Evolutionary conservation across 2,113 vertebrate species (phyloP).

Genomic region (Lepus europaeus): DNA sequence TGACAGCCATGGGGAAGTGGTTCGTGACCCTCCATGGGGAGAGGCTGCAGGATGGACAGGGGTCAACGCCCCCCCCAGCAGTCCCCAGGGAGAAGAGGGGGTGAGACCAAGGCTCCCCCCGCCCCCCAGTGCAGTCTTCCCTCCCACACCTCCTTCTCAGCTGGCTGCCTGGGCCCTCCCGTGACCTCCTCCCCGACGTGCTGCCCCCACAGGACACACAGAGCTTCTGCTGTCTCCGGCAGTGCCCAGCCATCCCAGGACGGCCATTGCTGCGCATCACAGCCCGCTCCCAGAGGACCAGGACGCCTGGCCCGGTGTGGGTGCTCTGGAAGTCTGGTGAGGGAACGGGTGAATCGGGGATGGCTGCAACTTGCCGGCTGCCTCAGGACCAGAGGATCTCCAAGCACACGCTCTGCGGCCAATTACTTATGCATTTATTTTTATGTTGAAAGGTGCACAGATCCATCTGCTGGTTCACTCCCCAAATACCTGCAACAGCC

Average conservation of each 20-base stretch:
- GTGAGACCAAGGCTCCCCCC: background rate
- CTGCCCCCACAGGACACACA: background rate
- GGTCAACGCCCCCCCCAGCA: too few species aligned
- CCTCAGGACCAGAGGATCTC: background rate
- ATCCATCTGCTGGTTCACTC: too few species aligned
- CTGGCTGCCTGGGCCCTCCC: rapidly evolving
- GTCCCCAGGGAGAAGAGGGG: too few species aligned
- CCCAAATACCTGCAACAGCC: too few species aligned
- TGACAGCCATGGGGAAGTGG: background rate
- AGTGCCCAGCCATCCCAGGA: background rate
- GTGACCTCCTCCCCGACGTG: rapidly evolving
- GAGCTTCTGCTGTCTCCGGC: background rate
- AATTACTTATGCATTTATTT: too few species aligned
- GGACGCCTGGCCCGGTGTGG: background rate
- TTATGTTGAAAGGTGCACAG: too few species aligned
- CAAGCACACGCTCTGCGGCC: too few species aligned
- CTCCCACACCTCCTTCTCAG: background rate
- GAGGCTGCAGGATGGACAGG: background rate
- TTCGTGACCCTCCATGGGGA: rapidly evolving
- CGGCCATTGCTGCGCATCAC: background rate
- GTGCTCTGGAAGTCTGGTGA: too few species aligned
- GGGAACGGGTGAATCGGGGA: background rate
- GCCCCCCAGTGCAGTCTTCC: rapidly evolving
- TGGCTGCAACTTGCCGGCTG: too few species aligned
- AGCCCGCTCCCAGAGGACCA: background rate